These are phyloP conservation scores for Promerops cafer DNA, from an alignment of 2,113 vertebrate species.

Conservation along the genomic window DNA sequence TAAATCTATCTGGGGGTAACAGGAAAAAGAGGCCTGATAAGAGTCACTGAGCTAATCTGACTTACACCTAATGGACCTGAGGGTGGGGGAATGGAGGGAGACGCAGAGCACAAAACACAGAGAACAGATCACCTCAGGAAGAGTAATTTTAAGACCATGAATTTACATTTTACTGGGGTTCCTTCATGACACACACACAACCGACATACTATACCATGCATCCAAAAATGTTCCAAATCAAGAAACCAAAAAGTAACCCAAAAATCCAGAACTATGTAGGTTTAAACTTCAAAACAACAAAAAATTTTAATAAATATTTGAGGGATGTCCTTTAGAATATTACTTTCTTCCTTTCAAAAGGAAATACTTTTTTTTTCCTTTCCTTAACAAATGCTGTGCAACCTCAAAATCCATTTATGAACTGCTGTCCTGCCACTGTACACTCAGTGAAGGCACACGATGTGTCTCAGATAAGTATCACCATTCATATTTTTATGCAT, in stretches of 20 bases:
- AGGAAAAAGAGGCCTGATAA: not conserved
- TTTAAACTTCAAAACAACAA: not conserved
- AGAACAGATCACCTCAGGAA: not conserved
- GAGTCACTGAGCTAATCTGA: not conserved
- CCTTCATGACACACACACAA: not conserved
- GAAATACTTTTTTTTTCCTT: not conserved
- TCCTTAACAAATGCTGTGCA: not conserved
- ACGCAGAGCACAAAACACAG: rapidly evolving
- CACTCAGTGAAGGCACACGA: not conserved
- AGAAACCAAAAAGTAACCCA: not conserved
- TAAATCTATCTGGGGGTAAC: not conserved
- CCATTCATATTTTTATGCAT: rapidly evolving
- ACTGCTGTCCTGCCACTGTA: not conserved
- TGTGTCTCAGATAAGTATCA: not conserved
- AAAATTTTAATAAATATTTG: not conserved
- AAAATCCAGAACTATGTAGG: not conserved
- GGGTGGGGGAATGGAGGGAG: not conserved
- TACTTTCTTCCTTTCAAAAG: not conserved
- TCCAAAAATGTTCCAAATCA: not conserved
- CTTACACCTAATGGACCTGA: not conserved
- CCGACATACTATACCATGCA: not conserved
- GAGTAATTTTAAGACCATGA: not conserved
- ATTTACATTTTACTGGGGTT: not conserved
- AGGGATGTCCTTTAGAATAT: not conserved
- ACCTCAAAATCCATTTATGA: not conserved